Base-by-base conservation (phyloP, 2,888 invertebrate genomes). In the Ophioninae sp. region DNA sequence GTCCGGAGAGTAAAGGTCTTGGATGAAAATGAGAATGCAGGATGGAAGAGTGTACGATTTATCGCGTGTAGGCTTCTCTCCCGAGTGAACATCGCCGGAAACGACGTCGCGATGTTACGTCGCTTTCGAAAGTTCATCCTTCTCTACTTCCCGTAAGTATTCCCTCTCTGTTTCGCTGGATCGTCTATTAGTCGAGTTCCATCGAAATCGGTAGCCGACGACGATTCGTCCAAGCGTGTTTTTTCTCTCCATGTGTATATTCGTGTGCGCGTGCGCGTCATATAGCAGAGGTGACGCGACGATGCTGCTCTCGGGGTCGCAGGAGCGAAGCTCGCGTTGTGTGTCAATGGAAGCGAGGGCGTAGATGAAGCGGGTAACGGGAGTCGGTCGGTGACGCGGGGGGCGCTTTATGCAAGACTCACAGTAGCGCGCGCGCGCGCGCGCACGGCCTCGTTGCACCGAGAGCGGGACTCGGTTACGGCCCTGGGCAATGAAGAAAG, bases 361-460 rank as follows among this genome's bases (percentile, higher is more conserved):
- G 44, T 59, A 64, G 17, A 56, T 10, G 10, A 37, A 22, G 67
- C 44, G 58, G 68, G 67, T 20, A 51, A 17, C 51, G 13, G 51
- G 51, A 51, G 51, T 17, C 17, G 51, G 51, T 51, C 51, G 51
- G 51, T 17, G 5, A 6, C 51, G 51, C 17, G 76, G 63, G 68
- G 83, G 83, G 37, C 20, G 83, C 75, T 74, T 73, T 76, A 61
- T 79, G 80, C 83, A 79, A 78, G 79, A 78, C 79, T 51, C 59
- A 58, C 30, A 6, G 59, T 58, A 30, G 73, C 39, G 37, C 59
- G 67, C 44, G 61, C 2, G 81, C 44, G 63, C 72, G 69, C 74
- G 64, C 22, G 71, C 69, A 41, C 81, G 83, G 82, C 86, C 85
- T 85, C 85, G 83, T 81, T 85, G 85, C 85, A 85, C 79, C 83